Evolutionary conservation across 2,113 vertebrate genomes (phyloP).

Genomic region (Grammomys surdaster): DNA sequence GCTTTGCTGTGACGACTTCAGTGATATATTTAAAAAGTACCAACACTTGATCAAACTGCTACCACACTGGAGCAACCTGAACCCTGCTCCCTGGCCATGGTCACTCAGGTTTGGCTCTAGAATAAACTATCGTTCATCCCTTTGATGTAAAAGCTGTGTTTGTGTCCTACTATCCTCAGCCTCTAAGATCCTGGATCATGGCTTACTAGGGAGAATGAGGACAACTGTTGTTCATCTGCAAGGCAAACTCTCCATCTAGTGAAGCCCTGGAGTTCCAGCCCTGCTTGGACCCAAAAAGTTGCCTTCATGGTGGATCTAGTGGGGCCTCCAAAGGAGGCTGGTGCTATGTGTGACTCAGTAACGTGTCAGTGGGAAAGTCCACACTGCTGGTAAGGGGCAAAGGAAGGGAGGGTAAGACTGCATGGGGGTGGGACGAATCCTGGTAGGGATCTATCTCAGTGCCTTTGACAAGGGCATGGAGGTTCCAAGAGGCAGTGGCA

Average conservation of each 20-base stretch:
- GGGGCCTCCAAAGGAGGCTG: too few species aligned
- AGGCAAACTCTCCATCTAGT: not conserved
- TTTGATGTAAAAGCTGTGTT: not conserved
- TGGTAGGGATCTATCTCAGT: not conserved
- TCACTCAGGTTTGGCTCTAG: not conserved
- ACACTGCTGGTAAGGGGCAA: not conserved
- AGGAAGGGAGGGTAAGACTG: not conserved
- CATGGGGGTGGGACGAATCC: not conserved
- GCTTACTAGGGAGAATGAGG: too few species aligned
- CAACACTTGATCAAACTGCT: not conserved
- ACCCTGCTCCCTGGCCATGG: too few species aligned
- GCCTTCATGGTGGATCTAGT: not conserved
- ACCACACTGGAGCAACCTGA: not conserved
- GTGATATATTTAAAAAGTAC: not conserved
- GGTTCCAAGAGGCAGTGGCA: not conserved
- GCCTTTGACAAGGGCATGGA: accelerated
- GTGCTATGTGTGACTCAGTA: too few species aligned
- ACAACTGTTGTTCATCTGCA: not conserved
- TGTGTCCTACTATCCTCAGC: not conserved
- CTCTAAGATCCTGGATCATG: not conserved
- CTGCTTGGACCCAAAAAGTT: not conserved
- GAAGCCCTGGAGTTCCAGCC: not conserved
- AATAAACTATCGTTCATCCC: not conserved
- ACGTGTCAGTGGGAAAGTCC: not conserved
- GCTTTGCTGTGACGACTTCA: too few species aligned